Evolutionary conservation across 2,888 invertebrate genomes (phyloP), one percentile per base, ranked within the genome.

Genomic region (Parelbella ahira): DNA sequence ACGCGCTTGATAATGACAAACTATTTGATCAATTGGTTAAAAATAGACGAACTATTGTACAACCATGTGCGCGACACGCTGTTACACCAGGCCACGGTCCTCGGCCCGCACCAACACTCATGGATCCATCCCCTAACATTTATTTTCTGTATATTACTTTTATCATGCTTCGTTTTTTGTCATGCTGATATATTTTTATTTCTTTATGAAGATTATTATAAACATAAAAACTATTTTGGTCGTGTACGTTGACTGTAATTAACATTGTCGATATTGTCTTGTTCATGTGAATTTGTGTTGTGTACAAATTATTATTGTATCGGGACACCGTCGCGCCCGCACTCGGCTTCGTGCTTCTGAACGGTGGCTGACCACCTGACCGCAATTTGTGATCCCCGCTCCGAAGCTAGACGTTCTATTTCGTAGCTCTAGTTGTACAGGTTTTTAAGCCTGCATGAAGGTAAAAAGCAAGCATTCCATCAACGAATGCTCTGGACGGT

Each of bases 241-340:
- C 87, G 87, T 83, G 74, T 81, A 74, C 66, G 65, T 80, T 74
- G 65, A 72, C 67, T 79, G 72, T 76, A 67, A 61, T 67, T 68
- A 67, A 68, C 68, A 66, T 75, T 71, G 67, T 78, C 69, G 59
- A 63, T 63, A 74, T 70, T 83, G 84, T 84, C 83, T 83, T 84
- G 86, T 86, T 82, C 72, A 81, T 84, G 84, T 87, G 84, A 80
- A 84, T 86, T 84, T 87, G 84, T 87, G 86, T 87, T 82, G 83
- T 84, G 84, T 80, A 77, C 72, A 70, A 54, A 53, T 49, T 54
- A 44, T 55, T 48, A 46, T 50, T 51, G 56, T 65, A 63, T 56
- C 72, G 75, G 69, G 68, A 57, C 52, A 63, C 63, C 76, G 72
- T 68, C 77, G 75, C 83, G 81, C 74, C 83, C 84, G 82, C 83